Percentiles rank a stretch among this genome's conserved stretches.
These are phyloP conservation scores for Drosophila diplacantha DNA, from an alignment of 2,888 invertebrate species.

Conservation along the genomic window DNA sequence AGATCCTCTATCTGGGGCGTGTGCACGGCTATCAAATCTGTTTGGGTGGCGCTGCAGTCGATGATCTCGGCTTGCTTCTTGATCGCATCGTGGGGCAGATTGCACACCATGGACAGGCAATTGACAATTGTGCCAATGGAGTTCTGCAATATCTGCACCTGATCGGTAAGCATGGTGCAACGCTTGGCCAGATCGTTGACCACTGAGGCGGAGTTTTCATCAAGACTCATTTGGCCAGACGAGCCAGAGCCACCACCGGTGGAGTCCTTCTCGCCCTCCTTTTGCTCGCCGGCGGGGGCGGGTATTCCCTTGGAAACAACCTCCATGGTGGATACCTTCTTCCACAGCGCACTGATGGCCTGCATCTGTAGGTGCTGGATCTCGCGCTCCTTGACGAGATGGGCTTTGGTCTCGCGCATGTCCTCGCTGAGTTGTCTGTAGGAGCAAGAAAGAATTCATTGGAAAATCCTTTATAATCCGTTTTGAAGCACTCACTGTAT, in stretches of 20 bases:
- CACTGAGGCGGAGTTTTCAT: slow-evolving; percentile 81
- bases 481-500: slow-evolving; percentile 82
- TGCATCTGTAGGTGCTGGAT: slow-evolving; percentile 93
- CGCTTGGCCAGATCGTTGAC: slow-evolving; percentile 87
- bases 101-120: slow-evolving; percentile 81
- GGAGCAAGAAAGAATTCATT: neutral
- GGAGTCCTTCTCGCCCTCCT: slow-evolving; percentile 14
- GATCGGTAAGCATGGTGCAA: slow-evolving; percentile 85
- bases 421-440: slow-evolving; percentile 87
- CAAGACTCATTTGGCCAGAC: slow-evolving; percentile 66
- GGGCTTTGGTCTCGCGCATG: slow-evolving; percentile 90
- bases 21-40: slow-evolving; percentile 87
- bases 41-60: slow-evolving; percentile 82
- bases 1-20: slow-evolving; percentile 83
- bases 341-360: slow-evolving; percentile 93
- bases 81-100: slow-evolving; percentile 75
- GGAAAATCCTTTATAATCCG: rapidly evolving
- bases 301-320: slow-evolving; percentile 35
- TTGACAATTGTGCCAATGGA: slow-evolving; percentile 88
- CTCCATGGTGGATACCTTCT: slow-evolving; percentile 86
- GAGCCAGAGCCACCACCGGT: neutral
- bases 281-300: neutral
- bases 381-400: slow-evolving; percentile 89
- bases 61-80: slow-evolving; percentile 76
- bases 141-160: slow-evolving; percentile 88